A percentile compares a stretch with the other conserved stretches of the same genome.
Evolutionary conservation across 2,888 invertebrate genomes (phyloP).

Genomic region (Dolichomitus sp.): DNA sequence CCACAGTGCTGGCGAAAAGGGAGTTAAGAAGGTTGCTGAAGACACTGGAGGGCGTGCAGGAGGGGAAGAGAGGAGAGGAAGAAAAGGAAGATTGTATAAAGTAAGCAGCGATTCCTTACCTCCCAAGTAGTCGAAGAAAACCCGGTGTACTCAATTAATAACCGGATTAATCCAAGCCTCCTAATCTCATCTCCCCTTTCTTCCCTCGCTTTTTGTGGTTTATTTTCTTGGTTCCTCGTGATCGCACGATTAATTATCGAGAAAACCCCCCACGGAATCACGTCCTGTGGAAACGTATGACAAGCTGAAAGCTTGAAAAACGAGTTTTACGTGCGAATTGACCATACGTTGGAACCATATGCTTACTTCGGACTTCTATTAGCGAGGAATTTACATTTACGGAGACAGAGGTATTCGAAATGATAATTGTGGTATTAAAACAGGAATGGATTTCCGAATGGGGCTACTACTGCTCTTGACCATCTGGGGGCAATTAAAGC

Average conservation of each 20-base stretch:
- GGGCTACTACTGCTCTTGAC: not conserved
- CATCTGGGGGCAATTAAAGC: not conserved
- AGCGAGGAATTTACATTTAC: not conserved
- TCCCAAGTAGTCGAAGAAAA: constrained; percentile 64
- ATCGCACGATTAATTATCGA: constrained; percentile 57
- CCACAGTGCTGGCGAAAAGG: constrained; percentile 39
- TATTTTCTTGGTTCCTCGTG: constrained; percentile 40
- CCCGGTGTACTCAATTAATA: constrained; percentile 75
- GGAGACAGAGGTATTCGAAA: constrained; percentile 2
- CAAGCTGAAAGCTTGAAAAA: not conserved
- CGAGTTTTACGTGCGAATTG: not conserved
- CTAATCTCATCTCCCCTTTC: constrained; percentile 65
- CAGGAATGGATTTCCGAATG: not conserved
- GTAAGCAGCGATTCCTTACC: constrained; percentile 69
- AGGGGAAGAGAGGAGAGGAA: constrained; percentile 10
- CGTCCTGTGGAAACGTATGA: constrained; percentile 10
- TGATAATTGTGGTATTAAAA: constrained; percentile 11
- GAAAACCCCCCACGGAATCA: constrained; percentile 13
- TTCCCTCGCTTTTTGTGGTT: constrained; percentile 27
- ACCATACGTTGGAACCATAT: not conserved
- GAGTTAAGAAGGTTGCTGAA: constrained; percentile 26
- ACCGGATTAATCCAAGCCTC: constrained; percentile 74
- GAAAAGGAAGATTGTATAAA: constrained; percentile 50
- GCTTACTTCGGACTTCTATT: not conserved
- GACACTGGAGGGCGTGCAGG: not conserved